Base-by-base conservation (phyloP, 2,113 vertebrate species). In the Lophotis ruficrista region DNA sequence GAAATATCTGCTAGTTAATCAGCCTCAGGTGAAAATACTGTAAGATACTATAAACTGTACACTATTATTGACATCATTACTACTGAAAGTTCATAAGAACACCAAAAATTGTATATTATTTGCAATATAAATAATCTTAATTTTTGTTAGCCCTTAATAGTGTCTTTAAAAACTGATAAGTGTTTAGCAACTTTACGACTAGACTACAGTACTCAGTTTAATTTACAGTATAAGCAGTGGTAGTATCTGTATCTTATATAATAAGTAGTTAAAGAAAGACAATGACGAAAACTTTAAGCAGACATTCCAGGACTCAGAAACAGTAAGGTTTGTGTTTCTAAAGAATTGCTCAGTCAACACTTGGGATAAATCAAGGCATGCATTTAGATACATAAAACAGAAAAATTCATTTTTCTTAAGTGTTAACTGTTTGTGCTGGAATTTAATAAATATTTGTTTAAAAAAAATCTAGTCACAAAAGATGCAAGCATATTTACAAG, bases 1-100 rank as follows among this genome's bases (percentile, higher is more conserved):
- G 75, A 96, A 95, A 94, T 82, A 97, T 78, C 90, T 96, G 87
- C 70, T 90, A 79, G 92, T 83, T 96, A 72, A 70, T 87, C 57
- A 91, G 70, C 38, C 90, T 96, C 95, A 96, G 85, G 90, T 94
- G 92, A 68, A 73, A 75, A 45, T 16, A 37, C 7, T 41, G 8
- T 14, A 45, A 43, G 14, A 62, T 48, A 15, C 3, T 68, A 56
- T 41, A 41, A 41, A 41, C 41, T 41, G 14, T 41, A 41, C 41
- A 41, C 41, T 41, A 23, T 51, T 38, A n/a, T 11, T 66, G 23
- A 30, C 24, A 35, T 14, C 16, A 28, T 53, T 61, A 45, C 7
- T 50, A n/a, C 8, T 56, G n/a, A 48, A 53, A 86, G 28, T 45
- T 65, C 16, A 13, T 20, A 57, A 38, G 14, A 50, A 38, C 4